Evolutionary conservation across 2,888 invertebrate genomes (phyloP), one percentile per base, ranked within the genome.

Genomic region (Scaptomyza parva): DNA sequence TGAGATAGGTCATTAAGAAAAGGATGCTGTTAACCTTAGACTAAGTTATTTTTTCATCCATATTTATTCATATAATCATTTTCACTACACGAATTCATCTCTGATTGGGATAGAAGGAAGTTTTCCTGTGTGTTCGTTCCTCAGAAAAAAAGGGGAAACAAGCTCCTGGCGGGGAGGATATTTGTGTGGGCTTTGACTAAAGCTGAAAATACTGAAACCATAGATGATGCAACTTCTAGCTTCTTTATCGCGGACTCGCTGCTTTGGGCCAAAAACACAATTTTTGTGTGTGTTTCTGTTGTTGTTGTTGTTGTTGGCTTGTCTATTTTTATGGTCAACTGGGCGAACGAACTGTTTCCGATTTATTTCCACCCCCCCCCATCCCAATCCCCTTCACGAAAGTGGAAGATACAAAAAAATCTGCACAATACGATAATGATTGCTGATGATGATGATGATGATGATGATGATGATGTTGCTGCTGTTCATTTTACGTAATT

Each of bases 301-400:
- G n/a, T n/a, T n/a, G n/a, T n/a, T n/a, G n/a, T n/a, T n/a, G n/a
- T 74, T 61, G 37, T 39, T 58, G 75, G 64, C 55, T 67, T 75
- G 66, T 62, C 61, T 64, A 54, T 60, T 76, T 80, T 76, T 83
- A 76, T 78, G 82, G 74, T 17, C 75, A 65, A 61, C 76, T 64
- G 54, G 68, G 70, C 68, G 63, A 78, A 79, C 68, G 63, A 78
- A 79, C 37, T 72, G 64, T 68, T 77, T 84, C 82, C 86, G 71
- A 81, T 79, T 84, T 86, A 76, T 78, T 76, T 72, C 69, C 54
- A 45, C 43, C 66, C 60, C 17, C 0, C n/a, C n/a, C n/a, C n/a
- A n/a, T n/a, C n/a, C n/a, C n/a, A n/a, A n/a, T n/a, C n/a, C n/a
- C n/a, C n/a, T n/a, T n/a, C n/a, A n/a, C n/a, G n/a, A n/a, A n/a